Evolutionary conservation across 2,888 invertebrate species (phyloP).

Genomic region (Acleris emargana): DNA sequence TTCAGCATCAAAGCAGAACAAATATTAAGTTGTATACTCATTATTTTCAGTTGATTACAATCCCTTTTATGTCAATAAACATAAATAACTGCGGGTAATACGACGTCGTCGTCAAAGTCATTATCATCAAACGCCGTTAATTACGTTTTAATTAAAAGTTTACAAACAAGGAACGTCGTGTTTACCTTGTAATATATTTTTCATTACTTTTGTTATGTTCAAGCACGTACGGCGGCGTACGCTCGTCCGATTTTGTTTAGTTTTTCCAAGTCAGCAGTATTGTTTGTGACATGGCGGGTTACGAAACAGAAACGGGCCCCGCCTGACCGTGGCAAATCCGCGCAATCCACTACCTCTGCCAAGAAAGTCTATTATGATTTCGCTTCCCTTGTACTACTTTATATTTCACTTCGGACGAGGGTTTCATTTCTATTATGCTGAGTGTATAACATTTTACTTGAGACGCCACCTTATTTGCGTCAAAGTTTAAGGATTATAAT

Average conservation of each 20-base stretch:
- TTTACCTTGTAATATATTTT: not conserved
- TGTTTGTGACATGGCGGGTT: slow-evolving; percentile 26
- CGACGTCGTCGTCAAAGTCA: slow-evolving; percentile 8
- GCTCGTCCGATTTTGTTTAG: slow-evolving; percentile 15
- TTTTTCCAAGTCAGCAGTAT: slow-evolving; percentile 34
- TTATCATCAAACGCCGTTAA: slow-evolving; percentile 24
- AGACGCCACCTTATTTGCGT: not conserved
- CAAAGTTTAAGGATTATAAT: slow-evolving; percentile 14
- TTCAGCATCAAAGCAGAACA: too few relatives aligned
- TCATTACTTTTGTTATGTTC: slow-evolving; percentile 1
- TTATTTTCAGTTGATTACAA: slow-evolving; percentile 12
- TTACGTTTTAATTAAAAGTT: slow-evolving; percentile 25
- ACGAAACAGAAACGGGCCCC: slow-evolving; percentile 3
- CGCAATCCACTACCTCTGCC: slow-evolving; percentile 29
- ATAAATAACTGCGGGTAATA: slow-evolving; percentile 18
- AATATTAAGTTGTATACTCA: not conserved
- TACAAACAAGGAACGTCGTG: slow-evolving; percentile 19
- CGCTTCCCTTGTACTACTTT: slow-evolving; percentile 27
- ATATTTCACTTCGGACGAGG: slow-evolving; percentile 26
- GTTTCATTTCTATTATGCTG: slow-evolving; percentile 27
- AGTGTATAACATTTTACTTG: slow-evolving; percentile 15
- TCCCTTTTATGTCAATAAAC: slow-evolving; percentile 18
- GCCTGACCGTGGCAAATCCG: slow-evolving; percentile 27
- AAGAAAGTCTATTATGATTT: slow-evolving; percentile 33
- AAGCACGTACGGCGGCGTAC: slow-evolving; percentile 4